Percentiles rank a stretch among this genome's conserved stretches.
These are phyloP conservation scores for Panurus biarmicus DNA, from an alignment of 2,113 vertebrate genomes.

Conservation along the genomic window DNA sequence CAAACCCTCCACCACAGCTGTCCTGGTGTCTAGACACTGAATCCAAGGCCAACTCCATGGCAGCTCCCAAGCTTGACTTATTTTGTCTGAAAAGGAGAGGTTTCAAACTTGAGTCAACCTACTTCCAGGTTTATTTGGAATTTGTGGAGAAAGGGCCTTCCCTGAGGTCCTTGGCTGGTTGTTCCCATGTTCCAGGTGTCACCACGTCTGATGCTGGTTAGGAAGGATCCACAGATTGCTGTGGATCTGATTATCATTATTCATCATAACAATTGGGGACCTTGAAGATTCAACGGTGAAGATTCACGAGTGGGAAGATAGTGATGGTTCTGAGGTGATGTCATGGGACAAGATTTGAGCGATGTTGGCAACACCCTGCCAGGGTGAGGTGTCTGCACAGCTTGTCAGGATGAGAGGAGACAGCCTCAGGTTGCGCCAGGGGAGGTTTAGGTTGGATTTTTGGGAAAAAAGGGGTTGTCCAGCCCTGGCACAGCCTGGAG, in stretches of 20 bases:
- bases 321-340: neutral
- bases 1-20: neutral
- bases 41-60: neutral
- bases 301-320: neutral
- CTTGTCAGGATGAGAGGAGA: neutral
- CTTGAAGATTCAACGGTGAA: neutral
- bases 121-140: neutral
- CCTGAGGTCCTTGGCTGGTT: fast-evolving
- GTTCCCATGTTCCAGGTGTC: neutral
- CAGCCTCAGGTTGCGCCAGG: neutral
- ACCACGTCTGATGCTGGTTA: neutral
- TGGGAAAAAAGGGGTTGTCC: neutral
- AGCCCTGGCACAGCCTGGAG: neutral
- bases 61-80: neutral
- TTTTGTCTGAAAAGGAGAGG: neutral
- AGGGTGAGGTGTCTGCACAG: neutral
- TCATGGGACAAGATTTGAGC: neutral
- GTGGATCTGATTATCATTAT: neutral
- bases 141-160: neutral
- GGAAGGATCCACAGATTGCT: neutral
- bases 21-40: neutral
- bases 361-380: neutral
- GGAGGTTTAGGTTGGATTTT: neutral
- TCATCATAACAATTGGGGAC: neutral
- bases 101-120: neutral